Base-by-base conservation (phyloP, 2,888 invertebrate species). In the Conops quadrifasciatus region DNA sequence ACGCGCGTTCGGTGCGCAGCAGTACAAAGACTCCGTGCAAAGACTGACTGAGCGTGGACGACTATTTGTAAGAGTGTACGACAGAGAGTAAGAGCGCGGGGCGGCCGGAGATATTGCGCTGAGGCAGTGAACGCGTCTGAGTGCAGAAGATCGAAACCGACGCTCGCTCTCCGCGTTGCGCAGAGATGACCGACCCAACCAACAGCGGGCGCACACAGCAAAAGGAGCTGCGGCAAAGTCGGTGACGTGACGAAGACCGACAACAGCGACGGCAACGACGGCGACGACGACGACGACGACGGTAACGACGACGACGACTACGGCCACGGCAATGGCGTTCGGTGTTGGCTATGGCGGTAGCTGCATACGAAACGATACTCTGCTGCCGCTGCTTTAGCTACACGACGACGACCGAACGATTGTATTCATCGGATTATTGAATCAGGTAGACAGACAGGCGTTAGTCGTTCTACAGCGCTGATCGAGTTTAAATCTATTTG, bases 401-500 rank as follows among this genome's bases (percentile, higher is more conserved):
- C 51, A 66, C 66, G 66, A 66, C 28, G 43, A 36, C 59, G 36
- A 56, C 13, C 56, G 43, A 36, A 51, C 49, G 69, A 64, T 64
- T 64, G 45, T 60, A 75, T 75, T 76, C 77, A 76, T 76, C 75
- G 78, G 79, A 78, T 79, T 80, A 79, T 80, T 82, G 85, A 84
- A 84, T 82, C 83, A 85, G 86, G 85, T 84, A 85, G 85, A 85
- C 85, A 85, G 83, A 81, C 80, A 86, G 86, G 86, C 85, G 84
- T 85, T 86, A 86, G 86, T 86, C 84, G 85, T 85, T 85, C 85
- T 80, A 82, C 84, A 83, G 85, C 85, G 82, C 83, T 85, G 86
- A 83, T 85, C 86, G 86, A 85, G 86, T 84, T 84, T 80, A 82
- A 84, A 84, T 81, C 83, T 80, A 82, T 80, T 82, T 80, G 80